These are phyloP conservation scores for Trilocha varians DNA, from an alignment of 2,888 invertebrate genomes.

Conservation along the genomic window DNA sequence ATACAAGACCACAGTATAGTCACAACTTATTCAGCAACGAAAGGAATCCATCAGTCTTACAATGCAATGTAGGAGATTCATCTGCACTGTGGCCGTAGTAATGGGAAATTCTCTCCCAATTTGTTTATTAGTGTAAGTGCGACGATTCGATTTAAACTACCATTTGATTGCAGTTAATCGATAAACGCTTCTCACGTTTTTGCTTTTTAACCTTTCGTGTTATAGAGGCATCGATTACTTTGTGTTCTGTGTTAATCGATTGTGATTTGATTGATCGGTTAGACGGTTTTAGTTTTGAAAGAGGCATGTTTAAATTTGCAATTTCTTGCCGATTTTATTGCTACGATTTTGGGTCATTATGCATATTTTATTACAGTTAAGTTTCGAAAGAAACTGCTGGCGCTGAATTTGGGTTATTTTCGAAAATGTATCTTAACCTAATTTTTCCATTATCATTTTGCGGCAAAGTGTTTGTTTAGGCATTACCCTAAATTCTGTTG, in stretches of 20 bases:
- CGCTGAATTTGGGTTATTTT: neutral
- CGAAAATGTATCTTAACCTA: neutral
- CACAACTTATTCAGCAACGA: conserved; percentile 17
- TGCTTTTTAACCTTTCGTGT: conserved; percentile 53
- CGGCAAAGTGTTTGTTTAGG: conserved; percentile 13
- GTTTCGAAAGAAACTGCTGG: neutral
- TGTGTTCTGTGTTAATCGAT: conserved; percentile 34
- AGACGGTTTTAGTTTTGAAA: conserved; percentile 11
- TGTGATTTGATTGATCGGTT: conserved; percentile 18
- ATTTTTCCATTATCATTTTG: neutral
- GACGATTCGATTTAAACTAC: conserved; percentile 61
- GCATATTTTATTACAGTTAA: neutral
- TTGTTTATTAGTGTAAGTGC: conserved; percentile 54
- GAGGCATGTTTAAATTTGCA: conserved; percentile 1
- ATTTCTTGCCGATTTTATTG: conserved; percentile 2
- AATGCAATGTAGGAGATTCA: conserved; percentile 18
- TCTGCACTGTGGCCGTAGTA: conserved; percentile 25
- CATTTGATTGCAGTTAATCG: conserved; percentile 41
- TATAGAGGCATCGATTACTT: conserved; percentile 47
- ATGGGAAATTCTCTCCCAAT: conserved; percentile 43
- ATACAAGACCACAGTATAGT: conserved; percentile 33
- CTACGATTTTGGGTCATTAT: neutral
- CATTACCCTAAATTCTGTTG: conserved; percentile 67
- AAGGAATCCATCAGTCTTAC: conserved; percentile 22
- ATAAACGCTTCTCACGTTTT: conserved; percentile 67